These are phyloP conservation scores for Netelia melanura DNA, from an alignment of 2,888 invertebrate species.

Conservation along the genomic window DNA sequence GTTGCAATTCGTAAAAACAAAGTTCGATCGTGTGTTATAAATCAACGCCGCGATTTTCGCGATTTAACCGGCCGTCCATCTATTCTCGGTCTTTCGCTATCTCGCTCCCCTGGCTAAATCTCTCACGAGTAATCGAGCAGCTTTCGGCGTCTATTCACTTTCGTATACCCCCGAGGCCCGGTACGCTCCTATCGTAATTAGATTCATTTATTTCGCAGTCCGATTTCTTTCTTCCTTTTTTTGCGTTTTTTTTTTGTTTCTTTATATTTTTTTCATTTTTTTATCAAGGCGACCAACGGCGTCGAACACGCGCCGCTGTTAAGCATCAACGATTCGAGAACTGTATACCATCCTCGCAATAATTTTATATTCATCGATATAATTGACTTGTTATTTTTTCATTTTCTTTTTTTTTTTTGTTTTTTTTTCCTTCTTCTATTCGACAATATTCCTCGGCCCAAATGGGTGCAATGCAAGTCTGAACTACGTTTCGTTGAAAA, in stretches of 20 bases:
- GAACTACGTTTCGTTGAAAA: slow-evolving; percentile 6
- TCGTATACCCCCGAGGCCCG: slow-evolving; percentile 1
- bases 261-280: slow-evolving; percentile 18
- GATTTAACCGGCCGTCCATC: slow-evolving; percentile 70
- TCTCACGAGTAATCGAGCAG: slow-evolving; percentile 25
- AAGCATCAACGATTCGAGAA: slow-evolving; percentile 60
- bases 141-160: slow-evolving; percentile 15
- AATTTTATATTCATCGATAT: slow-evolving; percentile 64
- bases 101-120: not conserved
- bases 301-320: slow-evolving; percentile 40
- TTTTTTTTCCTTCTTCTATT: slow-evolving; percentile 16
- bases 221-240: slow-evolving; percentile 10
- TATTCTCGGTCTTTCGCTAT: not conserved
- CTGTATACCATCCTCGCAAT: slow-evolving; percentile 40
- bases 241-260: not conserved
- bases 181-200: slow-evolving; percentile 52
- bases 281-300: slow-evolving; percentile 58
- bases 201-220: slow-evolving; percentile 60
- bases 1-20: slow-evolving; percentile 15
- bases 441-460: slow-evolving; percentile 45
- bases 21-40: slow-evolving; percentile 31
- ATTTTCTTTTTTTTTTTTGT: not conserved
- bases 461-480: slow-evolving; percentile 31
- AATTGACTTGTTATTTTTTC: slow-evolving; percentile 58
- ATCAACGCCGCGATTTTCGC: slow-evolving; percentile 76